phyloP scores from a whole-genome alignment of 2,113 vertebrate genomes.

The Brachyistius frenatus region DNA sequence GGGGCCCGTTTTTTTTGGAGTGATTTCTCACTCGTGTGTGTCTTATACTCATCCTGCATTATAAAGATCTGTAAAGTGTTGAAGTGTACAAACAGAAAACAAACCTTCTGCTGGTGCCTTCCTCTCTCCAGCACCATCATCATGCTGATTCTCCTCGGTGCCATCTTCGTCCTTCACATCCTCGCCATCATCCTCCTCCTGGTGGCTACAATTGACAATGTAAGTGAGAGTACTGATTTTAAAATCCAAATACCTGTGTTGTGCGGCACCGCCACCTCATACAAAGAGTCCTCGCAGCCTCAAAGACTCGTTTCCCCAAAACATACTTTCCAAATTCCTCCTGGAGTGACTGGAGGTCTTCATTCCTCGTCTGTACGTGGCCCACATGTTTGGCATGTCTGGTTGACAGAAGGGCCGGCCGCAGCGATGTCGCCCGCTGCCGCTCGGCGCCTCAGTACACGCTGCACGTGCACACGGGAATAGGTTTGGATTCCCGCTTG shows the following conservation, averaged over 20 bases:
- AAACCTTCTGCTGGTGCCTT: constrained; percentile 37
- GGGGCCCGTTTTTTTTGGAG: constrained; percentile 31
- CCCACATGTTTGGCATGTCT: constrained; percentile 53
- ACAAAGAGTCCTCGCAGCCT: neutral
- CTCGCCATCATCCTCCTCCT: constrained; percentile 72
- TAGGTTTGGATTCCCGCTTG: constrained; percentile 24
- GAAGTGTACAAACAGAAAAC: neutral
- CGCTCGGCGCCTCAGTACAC: neutral
- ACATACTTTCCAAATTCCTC: neutral
- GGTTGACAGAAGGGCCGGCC: neutral
- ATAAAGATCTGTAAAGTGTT: fast-evolving
- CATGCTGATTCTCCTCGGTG: constrained; percentile 83
- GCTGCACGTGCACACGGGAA: neutral
- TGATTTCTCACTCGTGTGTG: neutral
- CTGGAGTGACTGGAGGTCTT: neutral
- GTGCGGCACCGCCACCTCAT: fast-evolving
- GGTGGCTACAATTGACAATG: constrained; percentile 80
- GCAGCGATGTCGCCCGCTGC: neutral
- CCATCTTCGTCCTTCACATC: constrained; percentile 79
- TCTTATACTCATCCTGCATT: too few relatives aligned
- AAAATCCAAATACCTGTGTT: neutral
- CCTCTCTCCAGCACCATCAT: constrained; percentile 61
- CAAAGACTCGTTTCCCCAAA: neutral
- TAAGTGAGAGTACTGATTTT: constrained; percentile 43
- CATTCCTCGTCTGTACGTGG: constrained; percentile 2